Evolutionary conservation across 1,140 invertebrate species (phyloP), one percentile per base, ranked within the genome.

Genomic region (Drosophila santomea): DNA sequence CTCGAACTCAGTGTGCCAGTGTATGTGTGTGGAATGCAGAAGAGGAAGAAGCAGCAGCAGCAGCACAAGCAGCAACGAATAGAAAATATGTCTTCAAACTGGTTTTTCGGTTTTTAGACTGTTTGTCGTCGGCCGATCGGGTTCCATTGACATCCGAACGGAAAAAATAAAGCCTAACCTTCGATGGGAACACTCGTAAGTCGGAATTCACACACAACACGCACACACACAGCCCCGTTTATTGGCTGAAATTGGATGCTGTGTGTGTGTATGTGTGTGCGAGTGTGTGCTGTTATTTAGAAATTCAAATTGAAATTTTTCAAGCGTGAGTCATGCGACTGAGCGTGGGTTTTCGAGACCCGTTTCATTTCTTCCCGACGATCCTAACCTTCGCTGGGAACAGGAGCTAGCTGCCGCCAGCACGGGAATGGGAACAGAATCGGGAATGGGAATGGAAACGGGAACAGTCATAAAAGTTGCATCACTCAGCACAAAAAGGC

Each of bases 231-330:
- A 60, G 58, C 71, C 68, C 63, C 64, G 66, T 88, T 89, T 83
- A 88, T 89, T 88, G 76, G 84, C 77, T 89, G 76, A 83, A 88
- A 88, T 88, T 88, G 84, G 84, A 88, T 83, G 84, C 84, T 89
- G 48, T 50, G 25, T 44, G 69, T 74, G 50, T 76, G 62, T 72
- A 50, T 78, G 59, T 66, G 74, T 79, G 71, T 89, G 48, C 44
- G 25, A 36, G 69, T 74, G 50, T 79, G 60, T 66, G 74, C 79
- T 67, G 32, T 84, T 86, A 88, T 80, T 86, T 88, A 86, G 82
- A 89, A 89, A 89, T 89, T 89, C 80, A 89, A 89, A 89, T 89
- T 89, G 62, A 84, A 83, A 89, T 89, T 80, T 62, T 74, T 88
- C 2, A 74, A 59, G 73, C 77, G 73, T 89, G 84, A 89, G 84